These are phyloP conservation scores for Petrocephalus sullivani DNA, from an alignment of 2,797 vertebrate species.

Conservation along the genomic window DNA sequence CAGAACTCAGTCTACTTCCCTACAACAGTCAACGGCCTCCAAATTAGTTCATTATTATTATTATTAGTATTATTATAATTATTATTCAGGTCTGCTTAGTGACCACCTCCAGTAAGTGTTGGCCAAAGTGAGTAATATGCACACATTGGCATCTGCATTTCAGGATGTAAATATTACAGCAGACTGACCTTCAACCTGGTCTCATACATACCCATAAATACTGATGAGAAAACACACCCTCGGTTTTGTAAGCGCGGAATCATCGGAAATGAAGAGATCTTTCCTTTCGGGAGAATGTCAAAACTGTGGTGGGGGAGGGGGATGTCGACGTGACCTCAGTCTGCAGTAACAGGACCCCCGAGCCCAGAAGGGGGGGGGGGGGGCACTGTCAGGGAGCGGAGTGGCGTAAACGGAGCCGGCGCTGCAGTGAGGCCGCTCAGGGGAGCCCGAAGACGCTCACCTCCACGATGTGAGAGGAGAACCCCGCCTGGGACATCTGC, in stretches of 20 bases:
- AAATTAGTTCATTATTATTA: background rate
- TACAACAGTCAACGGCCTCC: background rate
- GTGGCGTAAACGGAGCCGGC: background rate
- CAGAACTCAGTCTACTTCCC: background rate
- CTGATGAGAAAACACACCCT: background rate
- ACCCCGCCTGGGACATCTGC: slow-evolving; percentile 98
- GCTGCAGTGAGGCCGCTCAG: background rate
- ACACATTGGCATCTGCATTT: background rate
- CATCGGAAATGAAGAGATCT: slow-evolving; percentile 44
- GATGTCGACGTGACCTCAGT: slow-evolving; percentile 53
- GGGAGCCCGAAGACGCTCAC: slow-evolving; percentile 58
- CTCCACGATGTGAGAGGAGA: slow-evolving; percentile 93
- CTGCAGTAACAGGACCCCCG: slow-evolving; percentile 37
- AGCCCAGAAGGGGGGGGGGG: slow-evolving; percentile 23
- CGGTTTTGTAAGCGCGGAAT: slow-evolving; percentile 32
- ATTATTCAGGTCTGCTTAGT: slow-evolving; percentile 28
- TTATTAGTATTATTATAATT: too few relatives aligned
- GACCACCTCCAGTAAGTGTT: slow-evolving; percentile 25
- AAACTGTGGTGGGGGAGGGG: slow-evolving; percentile 39
- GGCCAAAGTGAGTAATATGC: background rate
- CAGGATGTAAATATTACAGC: background rate
- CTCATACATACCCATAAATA: slow-evolving; percentile 17
- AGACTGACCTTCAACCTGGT: slow-evolving; percentile 21
- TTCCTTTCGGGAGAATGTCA: slow-evolving; percentile 46
- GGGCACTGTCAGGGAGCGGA: background rate